Evolutionary conservation across 2,888 invertebrate species (phyloP).

Genomic region (Sipha maydis): DNA sequence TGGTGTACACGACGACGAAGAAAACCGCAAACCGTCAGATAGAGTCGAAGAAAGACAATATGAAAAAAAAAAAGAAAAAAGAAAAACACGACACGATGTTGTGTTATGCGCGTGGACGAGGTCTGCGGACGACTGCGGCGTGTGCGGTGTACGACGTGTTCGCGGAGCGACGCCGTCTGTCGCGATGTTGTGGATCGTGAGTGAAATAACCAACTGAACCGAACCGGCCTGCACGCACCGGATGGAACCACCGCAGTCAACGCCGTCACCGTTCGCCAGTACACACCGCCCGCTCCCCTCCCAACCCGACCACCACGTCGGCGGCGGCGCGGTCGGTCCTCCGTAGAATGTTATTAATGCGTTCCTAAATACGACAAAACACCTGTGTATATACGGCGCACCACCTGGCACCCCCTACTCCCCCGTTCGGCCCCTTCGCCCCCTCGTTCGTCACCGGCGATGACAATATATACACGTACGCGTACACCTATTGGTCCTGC

Average conservation of each 20-base stretch:
- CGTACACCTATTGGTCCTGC: neutral
- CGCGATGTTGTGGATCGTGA: constrained; percentile 51
- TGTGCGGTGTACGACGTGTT: constrained; percentile 13
- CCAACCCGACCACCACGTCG: neutral
- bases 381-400: constrained; percentile 55
- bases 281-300: neutral
- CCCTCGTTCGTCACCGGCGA: constrained; percentile 40
- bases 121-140: neutral
- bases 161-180: constrained; percentile 3
- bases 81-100: neutral
- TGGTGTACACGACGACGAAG: no score
- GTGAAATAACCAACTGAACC: constrained; percentile 61
- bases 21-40: neutral
- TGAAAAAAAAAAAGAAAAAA: neutral
- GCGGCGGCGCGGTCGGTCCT: constrained; percentile 13
- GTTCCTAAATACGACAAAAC: constrained; percentile 61
- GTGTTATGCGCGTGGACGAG: neutral
- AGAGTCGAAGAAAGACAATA: neutral
- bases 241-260: constrained; percentile 54
- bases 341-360: constrained; percentile 57
- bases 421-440: neutral
- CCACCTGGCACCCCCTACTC: constrained; percentile 52
- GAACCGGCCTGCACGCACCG: constrained; percentile 48
- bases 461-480: constrained; percentile 15
- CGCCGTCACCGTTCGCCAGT: neutral